phyloP scores from a whole-genome alignment of 2,113 vertebrate species.

The Anser brachyrhynchus region DNA sequence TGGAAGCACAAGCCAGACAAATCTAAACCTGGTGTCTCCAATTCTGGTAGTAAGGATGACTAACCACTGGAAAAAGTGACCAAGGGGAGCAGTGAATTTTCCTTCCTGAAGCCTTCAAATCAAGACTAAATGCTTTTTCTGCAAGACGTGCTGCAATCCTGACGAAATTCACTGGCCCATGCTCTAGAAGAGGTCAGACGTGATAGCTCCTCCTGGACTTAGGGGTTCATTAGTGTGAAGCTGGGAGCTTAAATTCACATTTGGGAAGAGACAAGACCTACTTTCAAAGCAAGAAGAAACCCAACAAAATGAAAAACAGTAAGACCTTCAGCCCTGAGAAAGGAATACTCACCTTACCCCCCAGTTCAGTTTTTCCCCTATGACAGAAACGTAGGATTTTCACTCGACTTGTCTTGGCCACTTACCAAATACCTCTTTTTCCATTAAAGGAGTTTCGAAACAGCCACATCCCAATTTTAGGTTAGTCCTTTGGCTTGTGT shows the following conservation, averaged over 20 bases:
- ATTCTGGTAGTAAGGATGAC: conserved; percentile 19
- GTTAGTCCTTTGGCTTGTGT: not conserved
- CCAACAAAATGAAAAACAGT: not conserved
- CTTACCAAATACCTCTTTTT: not conserved
- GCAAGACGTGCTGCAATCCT: not conserved
- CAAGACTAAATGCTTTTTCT: conserved; percentile 10
- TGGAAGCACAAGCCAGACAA: conserved; percentile 12
- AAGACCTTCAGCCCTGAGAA: not conserved
- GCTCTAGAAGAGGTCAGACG: not conserved
- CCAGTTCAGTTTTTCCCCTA: not conserved
- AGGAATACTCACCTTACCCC: not conserved
- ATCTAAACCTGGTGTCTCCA: not conserved
- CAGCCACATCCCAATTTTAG: not conserved
- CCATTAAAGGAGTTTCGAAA: not conserved
- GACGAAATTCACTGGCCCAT: not conserved
- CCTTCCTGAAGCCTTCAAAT: not conserved
- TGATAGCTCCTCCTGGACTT: not conserved
- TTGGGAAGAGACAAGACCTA: not conserved
- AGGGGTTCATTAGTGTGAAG: not conserved
- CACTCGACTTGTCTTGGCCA: not conserved
- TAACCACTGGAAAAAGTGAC: conserved; percentile 35
- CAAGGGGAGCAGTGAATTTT: not conserved
- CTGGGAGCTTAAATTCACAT: not conserved
- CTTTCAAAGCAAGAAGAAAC: not conserved
- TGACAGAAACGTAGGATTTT: not conserved